Base-by-base conservation (phyloP, 2,113 vertebrate species). In the Sigmodon hispidus region DNA sequence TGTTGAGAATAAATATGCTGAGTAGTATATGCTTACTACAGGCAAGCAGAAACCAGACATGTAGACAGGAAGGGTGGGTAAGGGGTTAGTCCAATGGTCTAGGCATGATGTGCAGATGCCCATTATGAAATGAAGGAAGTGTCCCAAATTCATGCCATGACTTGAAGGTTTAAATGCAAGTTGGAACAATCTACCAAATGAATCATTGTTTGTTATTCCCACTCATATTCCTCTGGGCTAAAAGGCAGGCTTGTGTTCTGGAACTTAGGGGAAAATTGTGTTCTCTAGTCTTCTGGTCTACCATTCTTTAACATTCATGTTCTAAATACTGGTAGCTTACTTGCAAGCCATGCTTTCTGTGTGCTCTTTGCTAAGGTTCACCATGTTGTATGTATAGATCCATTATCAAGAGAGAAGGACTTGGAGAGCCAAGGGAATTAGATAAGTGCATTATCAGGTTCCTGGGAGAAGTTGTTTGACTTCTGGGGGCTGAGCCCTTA, bases 161-260 rank as follows among this genome's bases (percentile, higher is more conserved):
- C 67, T 84, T 84, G 48, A 70, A 63, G 73, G 29, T 50, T 85
- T 36, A 67, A 89, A 61, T 17, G 50, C 70, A 89, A 75, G 86
- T 77, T 93, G 86, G 50, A 50, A 48, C 69, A 90, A 19, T 59
- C n/a, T 89, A 84, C 50, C 59, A 26, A 50, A 67, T 88, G 69
- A 92, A 84, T 93, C 75, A 81, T 12, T 76, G 59, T 86, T 79
- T 76, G 40, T 87, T 87, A 52, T 89, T 85, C 40, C 61, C 15
- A 76, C 16, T 36, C 40, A 55, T 3, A n/a, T n/a, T n/a, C n/a
- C n/a, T n/a, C n/a, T n/a, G 24, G 48, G 34, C 76, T 31, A 89
- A 88, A 88, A 31, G 65, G 45, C 10, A 17, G 24, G 36, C 48
- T 89, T 75, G 55, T 83, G 22, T 89, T 76, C 22, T 34, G 40